A percentile compares a stretch with the other conserved stretches of the same genome.
phyloP scores from a whole-genome alignment of 1,140 invertebrate genomes.

The Sinella curviseta region DNA sequence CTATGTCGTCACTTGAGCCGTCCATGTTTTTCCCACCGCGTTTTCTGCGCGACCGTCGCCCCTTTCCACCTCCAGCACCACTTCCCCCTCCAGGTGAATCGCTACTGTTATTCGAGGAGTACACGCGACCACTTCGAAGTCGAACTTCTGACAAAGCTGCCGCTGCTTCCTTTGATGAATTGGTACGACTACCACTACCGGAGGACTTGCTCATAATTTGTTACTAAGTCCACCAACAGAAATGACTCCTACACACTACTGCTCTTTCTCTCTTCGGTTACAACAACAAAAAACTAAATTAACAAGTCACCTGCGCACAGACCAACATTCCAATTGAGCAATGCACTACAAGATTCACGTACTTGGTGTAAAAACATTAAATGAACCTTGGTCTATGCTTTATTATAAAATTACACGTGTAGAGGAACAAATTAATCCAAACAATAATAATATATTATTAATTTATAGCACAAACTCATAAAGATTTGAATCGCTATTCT shows the following conservation, averaged over 20 bases:
- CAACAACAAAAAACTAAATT: too few species aligned
- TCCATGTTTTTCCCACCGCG: neutral
- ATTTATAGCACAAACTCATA: too few species aligned
- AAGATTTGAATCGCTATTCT: too few species aligned
- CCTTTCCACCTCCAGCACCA: neutral
- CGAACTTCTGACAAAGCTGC: neutral
- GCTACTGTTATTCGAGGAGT: neutral
- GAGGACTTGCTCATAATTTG: slow-evolving; percentile 19
- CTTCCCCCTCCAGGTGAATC: neutral
- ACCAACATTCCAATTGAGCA: too few species aligned
- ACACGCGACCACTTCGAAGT: slow-evolving; percentile 12
- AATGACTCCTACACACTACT: neutral
- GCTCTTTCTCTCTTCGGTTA: too few species aligned
- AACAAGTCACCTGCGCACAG: too few species aligned
- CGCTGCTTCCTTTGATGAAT: neutral
- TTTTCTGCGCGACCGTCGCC: neutral
- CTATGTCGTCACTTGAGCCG: neutral
- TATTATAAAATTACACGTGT: too few species aligned
- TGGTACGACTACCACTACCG: neutral
- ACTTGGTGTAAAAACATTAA: too few species aligned
- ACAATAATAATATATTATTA: too few species aligned
- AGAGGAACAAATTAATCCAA: too few species aligned
- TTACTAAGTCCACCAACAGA: neutral
- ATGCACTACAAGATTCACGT: too few species aligned
- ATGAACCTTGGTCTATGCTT: too few species aligned